Evolutionary conservation across 2,113 vertebrate genomes (phyloP).

Genomic region (Lepus timidus): DNA sequence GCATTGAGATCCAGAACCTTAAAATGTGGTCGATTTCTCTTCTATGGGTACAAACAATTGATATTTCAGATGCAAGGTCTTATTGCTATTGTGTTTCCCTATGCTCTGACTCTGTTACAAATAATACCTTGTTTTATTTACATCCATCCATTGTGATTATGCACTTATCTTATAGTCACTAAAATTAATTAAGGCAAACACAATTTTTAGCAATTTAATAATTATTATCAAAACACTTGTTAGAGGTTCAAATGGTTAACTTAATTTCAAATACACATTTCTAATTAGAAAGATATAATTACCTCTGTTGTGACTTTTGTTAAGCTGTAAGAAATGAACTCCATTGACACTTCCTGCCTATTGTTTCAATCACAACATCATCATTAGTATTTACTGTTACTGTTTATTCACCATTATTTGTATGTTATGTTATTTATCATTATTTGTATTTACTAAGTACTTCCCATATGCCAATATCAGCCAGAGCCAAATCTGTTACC

Average conservation of each 20-base stretch:
- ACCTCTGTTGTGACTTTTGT: constrained; percentile 14
- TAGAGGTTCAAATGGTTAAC: neutral
- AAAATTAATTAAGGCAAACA: neutral
- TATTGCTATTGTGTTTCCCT: neutral
- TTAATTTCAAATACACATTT: constrained; percentile 27
- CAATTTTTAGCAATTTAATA: neutral
- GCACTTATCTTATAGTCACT: neutral
- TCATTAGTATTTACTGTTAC: neutral
- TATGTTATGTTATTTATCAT: too few species aligned
- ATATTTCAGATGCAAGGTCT: neutral
- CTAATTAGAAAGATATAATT: constrained; percentile 23
- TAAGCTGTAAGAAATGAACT: neutral
- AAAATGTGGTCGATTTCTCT: constrained; percentile 1
- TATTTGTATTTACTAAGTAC: too few species aligned
- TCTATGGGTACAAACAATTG: neutral
- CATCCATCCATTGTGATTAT: neutral
- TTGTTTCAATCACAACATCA: neutral
- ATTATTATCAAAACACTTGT: constrained; percentile 21
- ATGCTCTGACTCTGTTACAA: neutral
- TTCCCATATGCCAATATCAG: too few species aligned
- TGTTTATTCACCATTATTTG: too few species aligned
- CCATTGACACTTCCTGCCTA: neutral
- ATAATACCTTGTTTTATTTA: constrained; percentile 7
- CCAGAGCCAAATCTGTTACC: too few species aligned
- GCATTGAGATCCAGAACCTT: neutral